These are phyloP conservation scores for Diplosoma virens DNA, from an alignment of 23 tunicate species.

Conservation along the genomic window DNA sequence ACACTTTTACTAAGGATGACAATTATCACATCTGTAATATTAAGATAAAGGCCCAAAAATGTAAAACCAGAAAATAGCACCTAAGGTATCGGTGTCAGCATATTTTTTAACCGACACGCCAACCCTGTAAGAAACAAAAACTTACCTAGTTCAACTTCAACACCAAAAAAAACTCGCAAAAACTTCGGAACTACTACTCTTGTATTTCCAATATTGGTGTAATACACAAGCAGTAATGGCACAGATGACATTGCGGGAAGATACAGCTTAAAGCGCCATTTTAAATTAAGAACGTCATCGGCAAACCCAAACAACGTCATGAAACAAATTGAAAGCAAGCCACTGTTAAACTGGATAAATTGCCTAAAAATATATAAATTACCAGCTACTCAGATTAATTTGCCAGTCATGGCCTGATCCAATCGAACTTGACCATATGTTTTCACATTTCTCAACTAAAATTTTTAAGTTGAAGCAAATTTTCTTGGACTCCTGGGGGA, in stretches of 20 bases:
- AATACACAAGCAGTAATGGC: conserved; percentile 90
- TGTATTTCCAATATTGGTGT: conserved; percentile 84
- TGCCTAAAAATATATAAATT: conserved; percentile 27
- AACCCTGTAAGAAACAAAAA: too few species aligned
- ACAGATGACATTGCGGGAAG: conserved; percentile 84
- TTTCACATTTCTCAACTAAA: too few species aligned
- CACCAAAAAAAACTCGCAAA: conserved; percentile 47
- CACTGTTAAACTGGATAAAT: conserved; percentile 85
- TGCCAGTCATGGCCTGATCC: too few species aligned
- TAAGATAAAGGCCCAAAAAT: too few species aligned
- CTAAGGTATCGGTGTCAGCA: too few species aligned
- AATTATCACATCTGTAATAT: too few species aligned
- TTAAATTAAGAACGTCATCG: conserved; percentile 94
- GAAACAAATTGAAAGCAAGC: conserved; percentile 85
- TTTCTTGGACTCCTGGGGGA: too few species aligned
- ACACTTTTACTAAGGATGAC: too few species aligned
- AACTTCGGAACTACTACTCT: conserved; percentile 80
- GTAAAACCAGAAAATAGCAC: too few species aligned
- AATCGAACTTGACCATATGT: too few species aligned
- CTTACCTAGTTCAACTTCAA: conserved; percentile 6
- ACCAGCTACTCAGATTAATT: neutral
- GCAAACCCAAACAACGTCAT: conserved; percentile 97
- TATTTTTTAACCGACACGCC: too few species aligned
- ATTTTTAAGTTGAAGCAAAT: too few species aligned
- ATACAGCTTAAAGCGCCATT: conserved; percentile 91